Conservation (phyloP, 2,797 vertebrate genomes). For the Natrix natrix region DNA sequence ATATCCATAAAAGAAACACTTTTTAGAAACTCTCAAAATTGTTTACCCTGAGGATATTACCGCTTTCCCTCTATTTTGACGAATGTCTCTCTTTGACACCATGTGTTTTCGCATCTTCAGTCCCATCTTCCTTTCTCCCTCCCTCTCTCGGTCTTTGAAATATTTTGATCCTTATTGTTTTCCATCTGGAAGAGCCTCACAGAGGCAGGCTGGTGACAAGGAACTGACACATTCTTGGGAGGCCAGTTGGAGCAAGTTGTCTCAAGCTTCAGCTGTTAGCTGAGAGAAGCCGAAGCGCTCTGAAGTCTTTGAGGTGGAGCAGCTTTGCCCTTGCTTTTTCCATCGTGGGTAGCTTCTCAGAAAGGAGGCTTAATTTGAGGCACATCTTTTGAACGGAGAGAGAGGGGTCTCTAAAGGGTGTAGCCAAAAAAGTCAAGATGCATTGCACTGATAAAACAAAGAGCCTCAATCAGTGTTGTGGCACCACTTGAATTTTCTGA, state of each 20-base stretch:
- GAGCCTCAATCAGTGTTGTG: neutral
- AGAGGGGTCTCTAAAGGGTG: neutral
- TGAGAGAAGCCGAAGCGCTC: neutral
- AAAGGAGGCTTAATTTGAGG: neutral
- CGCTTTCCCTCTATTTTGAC: slow-evolving; percentile 14
- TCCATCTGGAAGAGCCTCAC: slow-evolving; percentile 34
- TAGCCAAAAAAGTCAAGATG: neutral
- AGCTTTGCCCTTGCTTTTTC: slow-evolving; percentile 5
- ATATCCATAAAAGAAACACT: rapidly evolving
- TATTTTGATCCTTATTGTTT: slow-evolving; percentile 46
- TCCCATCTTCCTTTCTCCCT: neutral
- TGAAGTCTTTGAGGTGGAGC: neutral
- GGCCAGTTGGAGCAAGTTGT: slow-evolving; percentile 37
- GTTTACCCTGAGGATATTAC: neutral
- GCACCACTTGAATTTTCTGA: neutral
- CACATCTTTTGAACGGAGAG: neutral
- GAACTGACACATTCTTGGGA: slow-evolving; percentile 55
- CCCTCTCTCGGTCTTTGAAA: neutral
- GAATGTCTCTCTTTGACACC: neutral
- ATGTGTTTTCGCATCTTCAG: neutral
- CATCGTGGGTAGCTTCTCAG: neutral
- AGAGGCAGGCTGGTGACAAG: slow-evolving; percentile 45
- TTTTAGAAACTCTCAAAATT: neutral
- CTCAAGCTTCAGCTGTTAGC: slow-evolving; percentile 38
- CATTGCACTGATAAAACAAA: neutral